These are phyloP conservation scores for Zaprionus taronus DNA, from an alignment of 1,140 invertebrate species.

Conservation along the genomic window DNA sequence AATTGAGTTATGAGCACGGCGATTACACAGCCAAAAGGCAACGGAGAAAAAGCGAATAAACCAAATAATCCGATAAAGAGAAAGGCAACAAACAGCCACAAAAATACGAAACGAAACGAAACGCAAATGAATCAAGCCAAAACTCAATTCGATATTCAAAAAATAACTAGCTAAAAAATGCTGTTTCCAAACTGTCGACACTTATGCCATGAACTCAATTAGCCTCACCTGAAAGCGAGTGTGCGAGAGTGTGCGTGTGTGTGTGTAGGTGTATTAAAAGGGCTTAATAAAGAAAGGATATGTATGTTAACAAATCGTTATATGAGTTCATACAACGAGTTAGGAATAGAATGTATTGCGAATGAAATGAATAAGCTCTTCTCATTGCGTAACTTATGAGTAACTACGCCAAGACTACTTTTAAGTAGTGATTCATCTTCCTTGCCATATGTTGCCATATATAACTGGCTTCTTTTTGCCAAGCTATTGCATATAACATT, in stretches of 20 bases:
- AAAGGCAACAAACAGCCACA: neutral
- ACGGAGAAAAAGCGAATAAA: neutral
- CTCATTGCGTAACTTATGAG: too few species aligned
- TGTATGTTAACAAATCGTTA: neutral
- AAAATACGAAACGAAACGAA: neutral
- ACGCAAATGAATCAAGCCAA: conserved; percentile 8
- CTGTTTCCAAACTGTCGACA: neutral
- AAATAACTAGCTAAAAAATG: conserved; percentile 2
- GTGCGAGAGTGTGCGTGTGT: too few species aligned
- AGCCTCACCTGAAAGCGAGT: neutral
- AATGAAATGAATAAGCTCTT: too few species aligned
- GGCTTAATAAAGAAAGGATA: neutral
- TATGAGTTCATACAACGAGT: neutral
- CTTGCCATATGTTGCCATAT: too few species aligned
- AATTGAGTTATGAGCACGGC: conserved; percentile 47
- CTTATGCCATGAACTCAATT: neutral
- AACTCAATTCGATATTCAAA: conserved; percentile 1
- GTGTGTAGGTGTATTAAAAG: too few species aligned
- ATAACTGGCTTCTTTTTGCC: too few species aligned
- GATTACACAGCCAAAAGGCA: conserved; percentile 24
- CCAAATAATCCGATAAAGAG: neutral
- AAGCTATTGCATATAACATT: too few species aligned
- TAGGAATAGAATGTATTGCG: neutral
- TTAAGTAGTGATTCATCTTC: too few species aligned
- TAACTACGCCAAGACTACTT: too few species aligned